Evolutionary conservation across 1,140 invertebrate species (phyloP).

Genomic region (Pogonognathellus flavescens): DNA sequence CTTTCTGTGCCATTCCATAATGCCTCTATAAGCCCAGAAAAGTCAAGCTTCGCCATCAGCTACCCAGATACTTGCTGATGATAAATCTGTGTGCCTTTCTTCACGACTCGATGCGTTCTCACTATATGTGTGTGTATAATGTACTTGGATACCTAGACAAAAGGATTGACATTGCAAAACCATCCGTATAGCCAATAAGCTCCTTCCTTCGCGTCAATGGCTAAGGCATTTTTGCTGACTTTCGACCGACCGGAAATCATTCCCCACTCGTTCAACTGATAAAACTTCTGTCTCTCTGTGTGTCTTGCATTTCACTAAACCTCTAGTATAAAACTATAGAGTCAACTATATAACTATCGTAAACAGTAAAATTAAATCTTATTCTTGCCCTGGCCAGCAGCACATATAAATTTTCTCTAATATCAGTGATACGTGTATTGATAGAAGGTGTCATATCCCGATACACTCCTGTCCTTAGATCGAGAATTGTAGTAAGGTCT

Average conservation of each 20-base stretch:
- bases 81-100: conserved; percentile 39
- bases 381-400: no score
- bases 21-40: conserved; percentile 1
- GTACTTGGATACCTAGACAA: background rate
- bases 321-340: no score
- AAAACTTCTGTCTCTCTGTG: background rate
- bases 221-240: conserved; percentile 18
- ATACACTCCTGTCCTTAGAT: no score
- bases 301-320: background rate
- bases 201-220: conserved; percentile 20
- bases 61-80: conserved; percentile 27
- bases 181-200: background rate
- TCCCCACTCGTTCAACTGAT: conserved; percentile 21
- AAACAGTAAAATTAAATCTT: no score
- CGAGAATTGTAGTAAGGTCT: background rate
- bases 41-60: conserved; percentile 20
- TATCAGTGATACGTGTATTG: no score
- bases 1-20: conserved; percentile 23
- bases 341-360: no score
- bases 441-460: no score
- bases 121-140: background rate
- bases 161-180: background rate
- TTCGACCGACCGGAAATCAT: conserved; percentile 43
- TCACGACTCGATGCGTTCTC: conserved; percentile 3
- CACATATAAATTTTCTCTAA: no score